Conservation (phyloP, 2,797 vertebrate species). For the Coilia nasus region DNA sequence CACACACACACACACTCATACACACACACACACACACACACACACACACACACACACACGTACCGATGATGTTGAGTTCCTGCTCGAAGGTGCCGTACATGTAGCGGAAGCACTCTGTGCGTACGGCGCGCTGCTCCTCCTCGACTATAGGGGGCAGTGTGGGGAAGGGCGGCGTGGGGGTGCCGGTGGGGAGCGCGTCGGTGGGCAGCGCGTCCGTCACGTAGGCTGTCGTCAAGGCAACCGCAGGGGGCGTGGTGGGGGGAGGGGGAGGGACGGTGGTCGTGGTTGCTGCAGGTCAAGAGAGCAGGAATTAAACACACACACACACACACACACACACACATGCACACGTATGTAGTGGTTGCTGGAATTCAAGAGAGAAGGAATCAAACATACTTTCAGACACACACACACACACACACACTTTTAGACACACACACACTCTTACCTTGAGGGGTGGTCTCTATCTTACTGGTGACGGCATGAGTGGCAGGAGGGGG, state of each 20-base stretch:
- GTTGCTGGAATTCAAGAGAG: constrained; percentile 36
- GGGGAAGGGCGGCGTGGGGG: not conserved
- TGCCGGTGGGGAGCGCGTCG: constrained; percentile 35
- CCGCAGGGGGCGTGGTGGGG: constrained; percentile 35
- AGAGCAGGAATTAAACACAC: not conserved
- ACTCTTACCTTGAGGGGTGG: constrained; percentile 51
- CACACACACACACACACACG: constrained; percentile 36
- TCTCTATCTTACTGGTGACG: constrained; percentile 58
- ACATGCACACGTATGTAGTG: constrained; percentile 9
- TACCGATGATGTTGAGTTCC: constrained; percentile 83
- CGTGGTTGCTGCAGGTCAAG: constrained; percentile 37
- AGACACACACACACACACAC: no score
- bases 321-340: not conserved
- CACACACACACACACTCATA: not conserved
- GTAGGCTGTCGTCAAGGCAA: constrained; percentile 37
- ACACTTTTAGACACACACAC: not conserved
- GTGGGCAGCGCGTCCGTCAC: constrained; percentile 62
- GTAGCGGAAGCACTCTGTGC: constrained; percentile 76
- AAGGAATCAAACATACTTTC: not conserved
- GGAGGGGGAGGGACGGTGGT: constrained; percentile 46
- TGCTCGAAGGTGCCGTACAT: constrained; percentile 79
- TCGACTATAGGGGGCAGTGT: constrained; percentile 46
- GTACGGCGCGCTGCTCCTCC: constrained; percentile 40
- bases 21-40: constrained; percentile 17
- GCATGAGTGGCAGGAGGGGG: constrained; percentile 57